Evolutionary conservation across 2,113 vertebrate genomes (phyloP), one percentile per base, ranked within the genome.

Genomic region (Hemicordylus capensis): DNA sequence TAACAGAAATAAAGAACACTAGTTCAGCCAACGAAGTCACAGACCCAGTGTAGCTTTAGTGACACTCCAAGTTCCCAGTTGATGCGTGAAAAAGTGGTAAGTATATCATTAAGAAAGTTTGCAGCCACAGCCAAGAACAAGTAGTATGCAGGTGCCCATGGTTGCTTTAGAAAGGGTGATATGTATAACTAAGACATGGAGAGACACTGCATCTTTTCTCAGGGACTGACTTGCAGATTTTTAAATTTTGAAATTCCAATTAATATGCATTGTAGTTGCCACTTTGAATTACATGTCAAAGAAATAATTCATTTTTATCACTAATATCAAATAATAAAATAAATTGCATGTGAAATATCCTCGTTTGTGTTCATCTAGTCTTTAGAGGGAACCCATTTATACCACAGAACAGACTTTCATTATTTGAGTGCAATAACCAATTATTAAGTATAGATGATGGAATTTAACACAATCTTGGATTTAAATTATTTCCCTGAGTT

Each of bases 241-340:
- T 89, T 10, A 82, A 89, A 34, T 72, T 5, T 28, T 3, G n/a
- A 1, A 20, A 75, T 26, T 48, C 46, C 24, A 42, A 78, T 2
- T 63, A 63, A 51, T 90, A 84, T 20, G 81, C 28, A 80, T 83
- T 84, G 80, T 70, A 83, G 85, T 63, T 64, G 37, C 2, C 11
- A 77, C 83, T 83, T 87, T 89, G 4, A 46, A 15, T 20, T 31
- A 0, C 87, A 89, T 91, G 56, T 37, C n/a, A 87, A 81, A 69
- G 78, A 14, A 78, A 3, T 80, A 61, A 54, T 46, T 90, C 80
- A 84, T 91, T 75, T 66, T 2, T 17, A 70, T 58, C 34, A 37
- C 11, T 42, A 58, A 34, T 90, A 81, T 80, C 84, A 88, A 76
- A 31, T 80, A 37, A 73, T 82, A 56, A 88, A 86, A 80, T 58